phyloP scores from a whole-genome alignment of 2,113 vertebrate genomes.

The Phycodurus eques region DNA sequence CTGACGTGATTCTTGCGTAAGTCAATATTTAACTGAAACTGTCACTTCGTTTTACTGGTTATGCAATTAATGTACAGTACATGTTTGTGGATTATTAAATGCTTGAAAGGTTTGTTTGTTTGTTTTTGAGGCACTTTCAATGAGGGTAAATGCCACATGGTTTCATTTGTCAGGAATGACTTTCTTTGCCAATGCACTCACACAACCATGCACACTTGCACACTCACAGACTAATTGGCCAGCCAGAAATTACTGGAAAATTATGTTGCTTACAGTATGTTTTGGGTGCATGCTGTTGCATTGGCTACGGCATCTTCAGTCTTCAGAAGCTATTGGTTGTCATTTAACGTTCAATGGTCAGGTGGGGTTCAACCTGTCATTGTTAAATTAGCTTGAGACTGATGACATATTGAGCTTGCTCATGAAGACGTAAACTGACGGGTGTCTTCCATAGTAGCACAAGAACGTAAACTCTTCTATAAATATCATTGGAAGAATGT shows the following conservation, averaged over 20 bases:
- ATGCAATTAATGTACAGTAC: not conserved
- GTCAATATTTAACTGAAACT: not conserved
- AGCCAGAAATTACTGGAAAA: slow-evolving; percentile 23
- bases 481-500: not conserved
- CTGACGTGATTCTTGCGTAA: not conserved
- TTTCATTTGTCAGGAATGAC: not conserved
- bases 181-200: not conserved
- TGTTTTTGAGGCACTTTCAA: not conserved
- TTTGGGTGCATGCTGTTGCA: not conserved
- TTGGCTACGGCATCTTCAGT: not conserved
- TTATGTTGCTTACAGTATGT: slow-evolving; percentile 11
- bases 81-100: not conserved
- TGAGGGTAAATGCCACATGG: slow-evolving; percentile 10
- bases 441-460: not conserved
- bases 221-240: slow-evolving; percentile 14
- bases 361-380: not conserved
- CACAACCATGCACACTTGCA: slow-evolving; percentile 13
- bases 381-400: not conserved
- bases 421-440: not conserved
- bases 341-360: not conserved
- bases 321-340: not conserved
- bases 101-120: not conserved
- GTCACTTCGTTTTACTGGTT: not conserved
- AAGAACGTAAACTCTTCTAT: not conserved
- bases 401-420: not conserved